These are phyloP conservation scores for Poecile atricapillus DNA, from an alignment of 2,113 vertebrate genomes.

Conservation along the genomic window DNA sequence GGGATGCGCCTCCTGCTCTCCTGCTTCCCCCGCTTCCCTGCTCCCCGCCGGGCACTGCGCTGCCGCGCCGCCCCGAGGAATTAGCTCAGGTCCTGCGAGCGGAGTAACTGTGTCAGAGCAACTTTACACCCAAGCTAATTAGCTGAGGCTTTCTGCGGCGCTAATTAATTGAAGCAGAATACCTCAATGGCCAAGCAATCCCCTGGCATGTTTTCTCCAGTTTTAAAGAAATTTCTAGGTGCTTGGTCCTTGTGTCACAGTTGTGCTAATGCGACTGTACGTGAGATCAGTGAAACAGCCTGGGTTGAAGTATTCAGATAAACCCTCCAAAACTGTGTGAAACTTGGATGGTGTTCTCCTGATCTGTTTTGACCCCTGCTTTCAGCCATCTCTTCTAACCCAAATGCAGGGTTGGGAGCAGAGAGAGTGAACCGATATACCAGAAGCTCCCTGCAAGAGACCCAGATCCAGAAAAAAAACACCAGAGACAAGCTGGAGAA, in stretches of 20 bases:
- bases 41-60: too few species aligned
- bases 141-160: background rate
- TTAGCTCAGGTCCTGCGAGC: background rate
- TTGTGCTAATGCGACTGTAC: background rate
- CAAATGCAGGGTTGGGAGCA: background rate
- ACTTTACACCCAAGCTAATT: background rate
- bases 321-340: background rate
- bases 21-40: fast-evolving
- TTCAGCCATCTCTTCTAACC: background rate
- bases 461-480: fast-evolving
- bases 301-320: background rate
- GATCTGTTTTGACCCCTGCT: background rate
- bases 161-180: slow-evolving; percentile 10
- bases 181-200: background rate
- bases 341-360: background rate
- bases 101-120: background rate
- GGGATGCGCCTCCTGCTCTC: fast-evolving
- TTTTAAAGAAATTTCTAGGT: background rate
- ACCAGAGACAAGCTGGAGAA: background rate
- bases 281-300: background rate
- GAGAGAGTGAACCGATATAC: background rate
- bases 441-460: background rate
- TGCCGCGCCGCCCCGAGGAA: fast-evolving
- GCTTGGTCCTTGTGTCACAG: background rate
- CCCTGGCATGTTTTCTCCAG: background rate